Conservation (phyloP, 2,888 invertebrate genomes). For the Polydesmus complanatus region DNA sequence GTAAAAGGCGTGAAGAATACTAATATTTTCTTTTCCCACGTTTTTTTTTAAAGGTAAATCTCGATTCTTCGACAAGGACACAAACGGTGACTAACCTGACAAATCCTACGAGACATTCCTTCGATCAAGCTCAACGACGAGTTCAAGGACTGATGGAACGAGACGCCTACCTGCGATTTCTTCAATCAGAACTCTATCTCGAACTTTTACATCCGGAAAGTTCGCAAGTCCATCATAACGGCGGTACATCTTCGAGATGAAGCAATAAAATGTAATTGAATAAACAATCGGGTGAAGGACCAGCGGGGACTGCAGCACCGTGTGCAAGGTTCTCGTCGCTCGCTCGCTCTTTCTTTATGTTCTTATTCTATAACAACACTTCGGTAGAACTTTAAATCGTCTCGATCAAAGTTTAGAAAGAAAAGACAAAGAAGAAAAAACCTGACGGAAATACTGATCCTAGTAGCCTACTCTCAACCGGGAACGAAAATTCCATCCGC, state of each 20-base stretch:
- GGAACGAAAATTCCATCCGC: too few relatives aligned
- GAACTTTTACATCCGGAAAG: conserved; percentile 30
- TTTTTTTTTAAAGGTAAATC: conserved; percentile 35
- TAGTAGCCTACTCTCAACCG: too few relatives aligned
- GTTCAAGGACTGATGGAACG: conserved; percentile 41
- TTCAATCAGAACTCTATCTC: conserved; percentile 39
- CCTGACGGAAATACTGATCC: too few relatives aligned
- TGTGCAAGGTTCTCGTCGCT: background rate
- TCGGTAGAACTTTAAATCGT: too few relatives aligned
- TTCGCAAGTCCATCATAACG: conserved; percentile 19
- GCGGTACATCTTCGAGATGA: conserved; percentile 14
- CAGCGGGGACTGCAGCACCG: background rate
- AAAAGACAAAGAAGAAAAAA: too few relatives aligned
- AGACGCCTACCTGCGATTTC: conserved; percentile 41
- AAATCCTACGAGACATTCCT: conserved; percentile 35
- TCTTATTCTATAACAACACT: too few relatives aligned
- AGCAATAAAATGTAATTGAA: background rate
- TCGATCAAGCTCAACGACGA: conserved; percentile 40
- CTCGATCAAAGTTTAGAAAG: too few relatives aligned
- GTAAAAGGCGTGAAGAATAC: background rate
- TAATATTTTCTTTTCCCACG: too few relatives aligned
- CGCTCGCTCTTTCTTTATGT: background rate
- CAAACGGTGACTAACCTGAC: conserved; percentile 32
- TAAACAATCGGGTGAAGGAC: background rate
- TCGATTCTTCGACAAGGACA: conserved; percentile 40